Conservation (phyloP, 2,113 vertebrate genomes). For the Gnathonemus echidnorhynchus region DNA sequence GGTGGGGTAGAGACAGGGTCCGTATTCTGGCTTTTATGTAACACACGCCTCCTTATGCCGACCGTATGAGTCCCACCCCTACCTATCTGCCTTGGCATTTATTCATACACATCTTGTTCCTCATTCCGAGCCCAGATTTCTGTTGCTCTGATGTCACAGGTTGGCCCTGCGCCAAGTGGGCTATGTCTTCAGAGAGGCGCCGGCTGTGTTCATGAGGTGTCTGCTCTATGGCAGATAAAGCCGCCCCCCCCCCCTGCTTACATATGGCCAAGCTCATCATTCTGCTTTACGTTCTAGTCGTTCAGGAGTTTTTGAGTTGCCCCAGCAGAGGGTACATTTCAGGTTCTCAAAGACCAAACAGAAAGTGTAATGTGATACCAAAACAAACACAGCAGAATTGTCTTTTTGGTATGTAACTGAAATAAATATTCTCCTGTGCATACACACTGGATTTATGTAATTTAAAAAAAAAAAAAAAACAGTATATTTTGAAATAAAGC, state of each 20-base stretch:
- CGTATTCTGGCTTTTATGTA: not conserved
- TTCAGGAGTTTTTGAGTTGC: not conserved
- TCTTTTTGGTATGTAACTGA: not conserved
- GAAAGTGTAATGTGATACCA: not conserved
- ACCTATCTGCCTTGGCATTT: not conserved
- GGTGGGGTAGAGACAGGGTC: not conserved
- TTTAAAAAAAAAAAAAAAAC: not conserved
- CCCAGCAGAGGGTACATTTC: not conserved
- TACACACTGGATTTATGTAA: not conserved
- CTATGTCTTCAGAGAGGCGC: not conserved
- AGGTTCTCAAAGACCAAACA: not conserved
- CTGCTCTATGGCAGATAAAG: conserved; percentile 2
- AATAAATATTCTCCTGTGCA: not conserved
- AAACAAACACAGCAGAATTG: not conserved
- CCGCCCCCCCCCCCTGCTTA: not conserved
- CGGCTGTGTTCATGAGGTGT: not conserved
- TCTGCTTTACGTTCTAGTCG: not conserved
- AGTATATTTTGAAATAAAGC: not conserved
- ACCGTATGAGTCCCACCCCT: not conserved
- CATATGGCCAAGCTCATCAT: not conserved
- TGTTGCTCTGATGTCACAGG: conserved; percentile 1
- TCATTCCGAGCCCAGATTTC: not conserved
- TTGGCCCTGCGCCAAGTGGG: conserved; percentile 4
- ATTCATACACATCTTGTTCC: not conserved
- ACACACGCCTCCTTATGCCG: not conserved